phyloP scores from a whole-genome alignment of 2,797 vertebrate species.

The Onychomys arenicola region DNA sequence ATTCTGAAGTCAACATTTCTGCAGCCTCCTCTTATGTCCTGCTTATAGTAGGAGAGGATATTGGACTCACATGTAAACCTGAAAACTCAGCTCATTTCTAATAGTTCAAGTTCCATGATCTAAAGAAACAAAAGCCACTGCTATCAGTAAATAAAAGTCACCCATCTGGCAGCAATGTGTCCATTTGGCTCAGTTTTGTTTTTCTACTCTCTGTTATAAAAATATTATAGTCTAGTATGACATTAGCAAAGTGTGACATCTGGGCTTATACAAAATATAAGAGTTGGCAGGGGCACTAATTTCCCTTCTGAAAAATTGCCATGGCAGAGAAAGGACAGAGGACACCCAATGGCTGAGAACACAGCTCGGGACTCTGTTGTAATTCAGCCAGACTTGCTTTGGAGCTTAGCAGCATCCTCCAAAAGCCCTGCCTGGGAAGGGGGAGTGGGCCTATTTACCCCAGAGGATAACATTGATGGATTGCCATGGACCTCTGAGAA shows the following conservation, averaged over 20 bases:
- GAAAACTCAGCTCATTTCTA: slow-evolving; percentile 73
- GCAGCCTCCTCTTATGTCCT: neutral
- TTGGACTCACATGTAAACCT: slow-evolving; percentile 50
- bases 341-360: neutral
- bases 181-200: slow-evolving; percentile 84
- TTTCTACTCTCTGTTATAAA: slow-evolving; percentile 86
- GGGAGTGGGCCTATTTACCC: slow-evolving; percentile 2
- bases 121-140: slow-evolving; percentile 76
- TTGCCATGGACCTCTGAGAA: slow-evolving; percentile 22
- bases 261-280: slow-evolving; percentile 84
- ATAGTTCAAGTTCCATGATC: slow-evolving; percentile 81
- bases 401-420: neutral
- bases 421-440: neutral
- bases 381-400: slow-evolving; percentile 38
- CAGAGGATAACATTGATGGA: slow-evolving; percentile 38
- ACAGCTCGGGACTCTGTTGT: neutral
- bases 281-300: slow-evolving; percentile 77
- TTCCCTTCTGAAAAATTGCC: slow-evolving; percentile 80
- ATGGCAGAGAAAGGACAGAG: slow-evolving; percentile 42
- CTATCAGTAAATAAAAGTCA: slow-evolving; percentile 87
- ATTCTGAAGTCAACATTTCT: neutral
- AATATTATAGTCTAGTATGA: slow-evolving; percentile 84
- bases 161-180: slow-evolving; percentile 87
- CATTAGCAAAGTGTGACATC: slow-evolving; percentile 85
- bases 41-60: neutral